A percentile compares a stretch with the other conserved stretches of the same genome.
These are phyloP conservation scores for Brachystomella parvula DNA, from an alignment of 1,140 invertebrate species.

Conservation along the genomic window DNA sequence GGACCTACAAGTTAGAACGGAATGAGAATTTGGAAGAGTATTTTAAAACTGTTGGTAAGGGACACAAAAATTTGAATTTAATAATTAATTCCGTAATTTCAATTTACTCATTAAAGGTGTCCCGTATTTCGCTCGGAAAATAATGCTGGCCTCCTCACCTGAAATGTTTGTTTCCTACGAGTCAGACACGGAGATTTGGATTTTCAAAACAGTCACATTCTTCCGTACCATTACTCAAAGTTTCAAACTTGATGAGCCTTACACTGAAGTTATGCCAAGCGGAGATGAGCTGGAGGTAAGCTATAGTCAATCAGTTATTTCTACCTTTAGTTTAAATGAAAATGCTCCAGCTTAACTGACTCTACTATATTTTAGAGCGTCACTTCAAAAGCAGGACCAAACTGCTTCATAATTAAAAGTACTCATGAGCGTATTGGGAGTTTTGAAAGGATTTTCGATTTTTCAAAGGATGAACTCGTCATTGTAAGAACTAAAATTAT, in stretches of 20 bases:
- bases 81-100: neutral
- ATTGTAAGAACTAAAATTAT: constrained; percentile 46
- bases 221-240: constrained; percentile 40
- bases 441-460: constrained; percentile 49
- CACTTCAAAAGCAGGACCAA: constrained; percentile 48
- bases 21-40: constrained; percentile 58
- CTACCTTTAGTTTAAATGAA: neutral
- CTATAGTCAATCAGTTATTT: neutral
- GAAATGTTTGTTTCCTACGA: constrained; percentile 48
- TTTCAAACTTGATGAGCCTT: constrained; percentile 42
- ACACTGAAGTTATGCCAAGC: constrained; percentile 43
- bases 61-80: neutral
- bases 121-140: constrained; percentile 54
- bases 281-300: constrained; percentile 43
- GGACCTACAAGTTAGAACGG: constrained; percentile 54
- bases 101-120: constrained; percentile 39
- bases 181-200: constrained; percentile 42
- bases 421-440: constrained; percentile 47
- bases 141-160: constrained; percentile 53
- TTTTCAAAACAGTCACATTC: constrained; percentile 49
- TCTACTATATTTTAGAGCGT: constrained; percentile 51
- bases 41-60: constrained; percentile 52
- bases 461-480: constrained; percentile 50
- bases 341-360: neutral
- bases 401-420: constrained; percentile 43